Percentiles rank a stretch among this genome's conserved stretches.
Conservation (phyloP, 2,797 vertebrate genomes). For the Ptychadena robeensis region DNA sequence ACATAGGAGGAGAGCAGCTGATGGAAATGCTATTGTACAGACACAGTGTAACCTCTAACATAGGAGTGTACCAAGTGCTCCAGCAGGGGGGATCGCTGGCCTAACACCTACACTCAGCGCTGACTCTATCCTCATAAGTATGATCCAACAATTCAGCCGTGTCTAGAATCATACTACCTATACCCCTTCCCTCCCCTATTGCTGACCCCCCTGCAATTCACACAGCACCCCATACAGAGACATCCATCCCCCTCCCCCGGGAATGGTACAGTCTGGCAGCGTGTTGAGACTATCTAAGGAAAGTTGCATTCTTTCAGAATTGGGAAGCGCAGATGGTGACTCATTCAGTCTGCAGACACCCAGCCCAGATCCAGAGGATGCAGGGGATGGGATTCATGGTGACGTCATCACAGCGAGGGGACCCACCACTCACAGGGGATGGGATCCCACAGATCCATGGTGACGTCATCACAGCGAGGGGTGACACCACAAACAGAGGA, state of each 20-base stretch:
- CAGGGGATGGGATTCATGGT: neutral
- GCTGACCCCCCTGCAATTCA: neutral
- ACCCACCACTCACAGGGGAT: no score
- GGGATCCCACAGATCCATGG: no score
- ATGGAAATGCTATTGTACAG: constrained; percentile 57
- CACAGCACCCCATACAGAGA: no score
- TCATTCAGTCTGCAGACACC: constrained; percentile 44
- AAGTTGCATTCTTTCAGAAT: constrained; percentile 62
- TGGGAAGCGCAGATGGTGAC: constrained; percentile 60
- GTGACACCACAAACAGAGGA: no score
- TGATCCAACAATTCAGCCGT: neutral
- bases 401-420: no score
- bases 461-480: no score
- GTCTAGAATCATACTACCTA: neutral
- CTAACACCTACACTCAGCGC: no score
- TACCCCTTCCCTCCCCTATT: accelerated
- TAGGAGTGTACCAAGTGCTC: constrained; percentile 41
- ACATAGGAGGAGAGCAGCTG: constrained; percentile 48
- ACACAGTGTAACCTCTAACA: constrained; percentile 49
- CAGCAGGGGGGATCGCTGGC: neutral
- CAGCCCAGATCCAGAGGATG: neutral
- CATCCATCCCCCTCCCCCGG: neutral
- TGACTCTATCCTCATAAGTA: neutral
- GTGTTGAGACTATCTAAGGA: constrained; percentile 63
- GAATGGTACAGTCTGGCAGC: constrained; percentile 56